Conservation (phyloP, 2,113 vertebrate species). For the Cricetomys ansorgei region DNA sequence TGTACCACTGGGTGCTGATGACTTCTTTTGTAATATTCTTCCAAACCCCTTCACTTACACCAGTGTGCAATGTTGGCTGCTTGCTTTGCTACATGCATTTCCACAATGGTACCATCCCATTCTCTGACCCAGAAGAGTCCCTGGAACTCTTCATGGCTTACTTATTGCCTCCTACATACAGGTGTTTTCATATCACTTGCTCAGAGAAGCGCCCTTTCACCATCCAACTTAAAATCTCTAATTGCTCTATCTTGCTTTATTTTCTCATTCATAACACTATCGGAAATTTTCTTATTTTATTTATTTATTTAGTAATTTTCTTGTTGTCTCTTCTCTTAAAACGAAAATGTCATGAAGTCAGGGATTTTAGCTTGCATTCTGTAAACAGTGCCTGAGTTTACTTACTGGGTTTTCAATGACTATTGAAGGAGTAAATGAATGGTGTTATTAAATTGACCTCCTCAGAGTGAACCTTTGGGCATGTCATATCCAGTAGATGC, state of each 20-base stretch:
- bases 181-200: not conserved
- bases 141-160: not conserved
- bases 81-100: not conserved
- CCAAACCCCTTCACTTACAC: too few relatives aligned
- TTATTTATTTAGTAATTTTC: constrained; percentile 32
- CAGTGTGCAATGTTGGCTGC: accelerated
- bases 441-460: not conserved
- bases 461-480: not conserved
- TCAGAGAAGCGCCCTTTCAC: not conserved
- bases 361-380: constrained; percentile 13
- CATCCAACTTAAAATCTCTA: not conserved
- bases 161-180: not conserved
- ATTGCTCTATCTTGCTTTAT: not conserved
- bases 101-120: accelerated
- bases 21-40: not conserved
- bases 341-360: constrained; percentile 43
- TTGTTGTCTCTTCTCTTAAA: not conserved
- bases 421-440: not conserved
- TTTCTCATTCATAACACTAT: not conserved
- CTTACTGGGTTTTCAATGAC: not conserved
- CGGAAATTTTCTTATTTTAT: constrained; percentile 6
- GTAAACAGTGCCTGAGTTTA: constrained; percentile 13
- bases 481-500: not conserved
- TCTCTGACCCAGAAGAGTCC: not conserved
- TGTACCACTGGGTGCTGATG: not conserved